Base-by-base conservation (phyloP, 2,888 invertebrate genomes). In the Hemicrepidius hirtus region DNA sequence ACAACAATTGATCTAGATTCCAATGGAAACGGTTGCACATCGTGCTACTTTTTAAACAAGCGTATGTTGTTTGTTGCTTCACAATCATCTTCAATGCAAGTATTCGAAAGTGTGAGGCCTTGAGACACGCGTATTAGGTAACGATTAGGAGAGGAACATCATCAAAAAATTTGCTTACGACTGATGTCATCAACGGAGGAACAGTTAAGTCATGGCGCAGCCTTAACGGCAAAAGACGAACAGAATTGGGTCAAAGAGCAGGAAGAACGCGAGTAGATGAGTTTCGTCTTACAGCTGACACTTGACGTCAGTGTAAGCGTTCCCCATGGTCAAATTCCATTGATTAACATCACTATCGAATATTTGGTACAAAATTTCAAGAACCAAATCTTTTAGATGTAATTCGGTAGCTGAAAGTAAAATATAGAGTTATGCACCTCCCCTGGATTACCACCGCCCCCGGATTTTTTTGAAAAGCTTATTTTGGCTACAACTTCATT, bases 71-170 rank as follows among this genome's bases (percentile, higher is more conserved):
- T 3, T 20, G 37, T 68, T 68, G 68, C 68, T 68, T 59, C 67
- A 67, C 20, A 55, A 16, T 10, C 37, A 68, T 68, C 68, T 68
- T 68, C 68, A 35, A 32, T 68, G 37, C 68, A 68, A 68, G 32
- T 37, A 68, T 72, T 68, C 50, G 71, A 72, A 68, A 72, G 72
- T 72, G 37, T 41, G 13, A 35, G 44, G 62, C 63, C 72, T 68
- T 68, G 67, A 63, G 49, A 62, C 64, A n/a, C 28, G 5, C 57
- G 59, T 20, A 59, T 66, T 71, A 71, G 66, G 66, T 71, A 71
- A 71, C 13, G 40, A 24, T 16, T 18, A 41, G 28, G 46, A n/a
- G 21, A 41, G 28, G 46, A n/a, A 21, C 32, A 21, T 16, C 37
- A n/a, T 16, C 40, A 57, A 67, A 32, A 72, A 67, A 35, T 53